Evolutionary conservation across 2,113 vertebrate genomes (phyloP), one percentile per base, ranked within the genome.

Genomic region (Meleagris gallopavo): DNA sequence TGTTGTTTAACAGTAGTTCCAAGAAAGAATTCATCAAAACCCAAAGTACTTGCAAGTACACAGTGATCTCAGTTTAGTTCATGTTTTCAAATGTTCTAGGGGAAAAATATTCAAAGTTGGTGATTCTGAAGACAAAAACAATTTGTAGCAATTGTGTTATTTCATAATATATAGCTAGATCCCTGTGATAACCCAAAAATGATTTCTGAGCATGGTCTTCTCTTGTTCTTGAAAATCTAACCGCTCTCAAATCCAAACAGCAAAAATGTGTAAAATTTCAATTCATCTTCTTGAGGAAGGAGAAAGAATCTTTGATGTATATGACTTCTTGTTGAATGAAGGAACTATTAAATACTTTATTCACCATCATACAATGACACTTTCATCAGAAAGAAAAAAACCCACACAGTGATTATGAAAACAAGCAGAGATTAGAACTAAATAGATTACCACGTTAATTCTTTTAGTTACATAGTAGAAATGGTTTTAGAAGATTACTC

Each of bases 101-200:
- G 5, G 1, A 38, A 38, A 10, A 50, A 45, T 10, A 29, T 45
- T 61, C 11, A 55, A 36, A 82, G 46, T 52, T 41, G 2, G 1
- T 50, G 0, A 30, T 36, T 75, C 61, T 74, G 34, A 74, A 80
- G 43, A 25, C 9, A 88, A 72, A 94, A 67, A 2, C 2, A 34
- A 3, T 32, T 52, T 82, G 5, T 83, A 85, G 69, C 45, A 75
- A 15, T n/a, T 10, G 2, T 65, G 2, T 38, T 70, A 43, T 57
- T 94, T 83, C 10, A 6, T 48, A 81, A 58, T 2, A 27, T 22
- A 43, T 2, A 48, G 8, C 5, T 89, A 74, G 50, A 79, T 24
- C 0, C 3, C 15, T 66, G 6, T n/a, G 30, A 45, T 62, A 74
- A 66, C 2, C 2, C 13, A 75, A 38, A 38, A 64, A 0, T 2